Conservation (phyloP, 2,113 vertebrate species). For the Aepyceros melampus region DNA sequence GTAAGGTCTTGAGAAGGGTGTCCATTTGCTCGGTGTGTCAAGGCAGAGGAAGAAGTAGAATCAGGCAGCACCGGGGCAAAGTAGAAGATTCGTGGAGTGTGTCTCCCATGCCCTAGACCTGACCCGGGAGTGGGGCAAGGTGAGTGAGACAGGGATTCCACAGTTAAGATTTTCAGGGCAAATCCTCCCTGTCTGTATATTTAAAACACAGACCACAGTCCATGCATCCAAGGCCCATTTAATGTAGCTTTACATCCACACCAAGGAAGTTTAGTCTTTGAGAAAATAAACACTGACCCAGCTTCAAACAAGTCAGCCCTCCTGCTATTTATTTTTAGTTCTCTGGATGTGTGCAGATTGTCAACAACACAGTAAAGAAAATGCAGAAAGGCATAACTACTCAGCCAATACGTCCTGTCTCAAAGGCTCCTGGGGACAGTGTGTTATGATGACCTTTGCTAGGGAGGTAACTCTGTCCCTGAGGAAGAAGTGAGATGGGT, state of each 20-base stretch:
- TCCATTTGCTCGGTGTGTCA: not conserved
- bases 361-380: not conserved
- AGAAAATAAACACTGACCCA: not conserved
- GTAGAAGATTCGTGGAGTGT: not conserved
- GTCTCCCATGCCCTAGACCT: not conserved
- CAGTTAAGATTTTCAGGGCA: not conserved
- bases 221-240: not conserved
- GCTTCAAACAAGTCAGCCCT: not conserved
- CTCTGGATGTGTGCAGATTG: not conserved
- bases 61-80: not conserved
- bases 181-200: not conserved
- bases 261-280: not conserved
- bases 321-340: conserved; percentile 40
- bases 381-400: not conserved
- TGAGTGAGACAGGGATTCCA: not conserved
- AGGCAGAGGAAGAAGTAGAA: not conserved
- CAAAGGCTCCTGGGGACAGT: not conserved
- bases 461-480: not conserved
- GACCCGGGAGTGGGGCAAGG: not conserved
- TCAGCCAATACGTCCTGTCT: not conserved
- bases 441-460: not conserved
- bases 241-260: not conserved
- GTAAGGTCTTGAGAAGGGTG: not conserved
- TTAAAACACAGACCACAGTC: not conserved
- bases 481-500: not conserved